Conservation (phyloP, 2,113 vertebrate species). For the Gopherus evgoodei region DNA sequence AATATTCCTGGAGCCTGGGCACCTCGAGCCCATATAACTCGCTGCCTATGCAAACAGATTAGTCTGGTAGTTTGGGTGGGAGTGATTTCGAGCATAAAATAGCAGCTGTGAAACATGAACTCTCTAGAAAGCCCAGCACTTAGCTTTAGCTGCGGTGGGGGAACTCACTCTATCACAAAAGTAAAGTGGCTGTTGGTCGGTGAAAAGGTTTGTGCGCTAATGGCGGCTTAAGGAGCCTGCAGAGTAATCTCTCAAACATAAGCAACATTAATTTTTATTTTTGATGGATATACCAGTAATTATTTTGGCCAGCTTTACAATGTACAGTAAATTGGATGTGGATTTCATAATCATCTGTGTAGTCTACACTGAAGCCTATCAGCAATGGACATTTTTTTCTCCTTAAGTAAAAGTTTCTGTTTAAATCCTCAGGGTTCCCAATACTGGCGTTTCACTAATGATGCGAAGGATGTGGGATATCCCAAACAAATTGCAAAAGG, state of each 20-base stretch:
- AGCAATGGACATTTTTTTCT: neutral
- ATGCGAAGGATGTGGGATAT: slow-evolving; percentile 85
- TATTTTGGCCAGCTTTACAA: neutral
- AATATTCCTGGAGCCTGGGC: too few species aligned
- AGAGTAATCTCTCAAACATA: neutral
- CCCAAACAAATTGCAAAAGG: slow-evolving; percentile 86
- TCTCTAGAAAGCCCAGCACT: neutral
- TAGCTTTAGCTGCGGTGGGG: neutral
- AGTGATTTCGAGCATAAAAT: neutral
- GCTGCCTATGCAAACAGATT: neutral
- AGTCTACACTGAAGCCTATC: neutral
- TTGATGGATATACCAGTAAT: neutral
- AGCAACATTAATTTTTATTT: neutral
- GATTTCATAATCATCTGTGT: neutral
- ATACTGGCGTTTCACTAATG: slow-evolving; percentile 96
- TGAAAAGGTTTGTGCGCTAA: neutral
- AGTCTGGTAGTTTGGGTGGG: neutral
- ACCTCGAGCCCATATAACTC: too few species aligned
- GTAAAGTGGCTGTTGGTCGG: neutral
- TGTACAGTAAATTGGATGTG: neutral
- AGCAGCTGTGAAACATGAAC: too few species aligned
- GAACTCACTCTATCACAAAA: neutral
- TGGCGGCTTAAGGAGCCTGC: rapidly evolving
- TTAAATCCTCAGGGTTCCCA: slow-evolving; percentile 79
- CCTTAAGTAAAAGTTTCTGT: neutral